Evolutionary conservation across 2,888 invertebrate genomes (phyloP), one percentile per base, ranked within the genome.

Genomic region (Pemphredon lugubris): DNA sequence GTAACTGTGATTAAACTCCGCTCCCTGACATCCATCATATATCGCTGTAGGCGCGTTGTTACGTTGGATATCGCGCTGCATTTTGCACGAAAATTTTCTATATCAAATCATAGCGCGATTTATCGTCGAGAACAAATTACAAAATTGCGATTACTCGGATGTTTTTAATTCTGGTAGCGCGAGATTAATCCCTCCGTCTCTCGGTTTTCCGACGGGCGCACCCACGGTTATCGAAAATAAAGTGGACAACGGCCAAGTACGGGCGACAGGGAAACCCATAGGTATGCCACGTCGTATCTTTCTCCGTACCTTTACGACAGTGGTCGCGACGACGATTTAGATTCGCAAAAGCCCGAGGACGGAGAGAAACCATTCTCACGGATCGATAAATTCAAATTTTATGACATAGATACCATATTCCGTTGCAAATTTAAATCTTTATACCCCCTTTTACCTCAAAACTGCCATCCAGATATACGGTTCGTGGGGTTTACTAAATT

Each of bases 171-270:
- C 30, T n/a, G n/a, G n/a, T 16, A 34, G 47, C 59, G 58, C 59
- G 34, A 11, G 59, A 34, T 45, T 69, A 67, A 47, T 0, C 30
- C 51, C 45, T 71, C 71, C 76, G 76, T 73, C 66, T 76, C 47
- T 39, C 68, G 37, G 6, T 53, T 55, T 44, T 30, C 47, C 51
- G 63, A 65, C 51, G 60, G 60, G 50, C 54, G 18, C 18, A 55
- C 54, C 42, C 45, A 39, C 50, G 37, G 20, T 20, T 76, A 73
- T 73, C 58, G 60, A 44, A 64, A 76, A 68, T 71, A 79, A 79
- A 76, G 71, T 79, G 79, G 79, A 79, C 21, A 47, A 23, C 37
- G 37, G 76, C 79, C 79, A 79, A 76, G 23, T n/a, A 45, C 53
- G 16, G 21, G 16, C 39, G 26, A 21, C 20, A 45, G 30, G 50